Conservation (phyloP, 2,113 vertebrate genomes). For the Psettodes erumei region DNA sequence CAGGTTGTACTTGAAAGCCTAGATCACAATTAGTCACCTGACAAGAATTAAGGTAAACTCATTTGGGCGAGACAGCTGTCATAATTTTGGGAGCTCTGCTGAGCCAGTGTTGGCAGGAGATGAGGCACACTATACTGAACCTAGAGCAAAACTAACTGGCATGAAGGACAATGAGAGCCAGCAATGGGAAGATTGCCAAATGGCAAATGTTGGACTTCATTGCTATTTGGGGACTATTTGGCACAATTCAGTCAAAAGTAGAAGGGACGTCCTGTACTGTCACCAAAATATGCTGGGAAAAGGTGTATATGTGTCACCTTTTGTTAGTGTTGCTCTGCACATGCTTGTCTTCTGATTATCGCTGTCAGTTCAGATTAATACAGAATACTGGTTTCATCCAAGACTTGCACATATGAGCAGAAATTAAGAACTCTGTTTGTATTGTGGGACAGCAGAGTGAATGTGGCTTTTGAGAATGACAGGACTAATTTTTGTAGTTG, state of each 20-base stretch:
- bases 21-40: conserved; percentile 1
- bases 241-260: conserved; percentile 41
- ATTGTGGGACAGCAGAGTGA: not conserved
- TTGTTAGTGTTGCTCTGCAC: conserved; percentile 18
- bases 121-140: conserved; percentile 44
- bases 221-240: conserved; percentile 46
- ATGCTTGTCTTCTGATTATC: conserved; percentile 22
- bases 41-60: conserved; percentile 14
- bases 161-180: conserved; percentile 54
- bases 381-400: conserved; percentile 27
- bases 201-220: conserved; percentile 30
- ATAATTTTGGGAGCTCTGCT: conserved; percentile 13
- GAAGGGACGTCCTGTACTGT: conserved; percentile 24
- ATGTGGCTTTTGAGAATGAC: conserved; percentile 33
- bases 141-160: conserved; percentile 29
- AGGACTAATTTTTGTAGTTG: conserved; percentile 20
- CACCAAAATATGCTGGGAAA: conserved; percentile 44
- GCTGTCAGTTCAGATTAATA: conserved; percentile 43
- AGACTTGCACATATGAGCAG: conserved; percentile 31
- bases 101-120: conserved; percentile 36
- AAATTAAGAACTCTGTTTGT: conserved; percentile 30
- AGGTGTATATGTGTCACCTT: conserved; percentile 36
- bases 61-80: conserved; percentile 31
- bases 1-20: not conserved
- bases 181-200: conserved; percentile 38